Evolutionary conservation across 1,140 invertebrate species (phyloP).

Genomic region (Neotoxoptera formosana): DNA sequence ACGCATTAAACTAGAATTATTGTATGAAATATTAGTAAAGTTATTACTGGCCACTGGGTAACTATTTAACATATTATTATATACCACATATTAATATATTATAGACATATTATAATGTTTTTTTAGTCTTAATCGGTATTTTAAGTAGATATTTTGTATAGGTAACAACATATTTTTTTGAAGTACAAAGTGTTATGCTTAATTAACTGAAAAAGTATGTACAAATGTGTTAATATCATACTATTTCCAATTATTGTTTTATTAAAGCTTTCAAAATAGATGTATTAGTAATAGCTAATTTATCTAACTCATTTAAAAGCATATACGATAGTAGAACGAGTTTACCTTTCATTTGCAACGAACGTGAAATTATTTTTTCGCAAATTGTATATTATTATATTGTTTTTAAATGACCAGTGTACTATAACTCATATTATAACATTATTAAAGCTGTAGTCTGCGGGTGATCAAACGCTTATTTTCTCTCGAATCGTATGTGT

Average conservation of each 20-base stretch:
- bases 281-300: neutral
- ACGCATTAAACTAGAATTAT: neutral
- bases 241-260: neutral
- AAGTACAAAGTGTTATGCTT: neutral
- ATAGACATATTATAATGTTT: neutral
- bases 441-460: neutral
- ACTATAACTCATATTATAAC: neutral
- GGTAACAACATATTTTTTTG: neutral
- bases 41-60: neutral
- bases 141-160: neutral
- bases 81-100: no score
- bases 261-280: neutral
- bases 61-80: neutral
- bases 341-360: neutral
- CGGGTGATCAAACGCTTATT: neutral
- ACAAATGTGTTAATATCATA: neutral
- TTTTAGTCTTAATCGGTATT: neutral
- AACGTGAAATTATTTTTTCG: neutral
- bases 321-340: neutral
- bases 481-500: neutral
- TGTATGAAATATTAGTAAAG: neutral
- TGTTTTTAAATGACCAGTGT: neutral
- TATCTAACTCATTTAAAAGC: neutral
- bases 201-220: neutral
- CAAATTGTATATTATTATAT: conserved; percentile 8